Base-by-base conservation (phyloP, 2,888 invertebrate genomes). In the Odontocerum albicorne region DNA sequence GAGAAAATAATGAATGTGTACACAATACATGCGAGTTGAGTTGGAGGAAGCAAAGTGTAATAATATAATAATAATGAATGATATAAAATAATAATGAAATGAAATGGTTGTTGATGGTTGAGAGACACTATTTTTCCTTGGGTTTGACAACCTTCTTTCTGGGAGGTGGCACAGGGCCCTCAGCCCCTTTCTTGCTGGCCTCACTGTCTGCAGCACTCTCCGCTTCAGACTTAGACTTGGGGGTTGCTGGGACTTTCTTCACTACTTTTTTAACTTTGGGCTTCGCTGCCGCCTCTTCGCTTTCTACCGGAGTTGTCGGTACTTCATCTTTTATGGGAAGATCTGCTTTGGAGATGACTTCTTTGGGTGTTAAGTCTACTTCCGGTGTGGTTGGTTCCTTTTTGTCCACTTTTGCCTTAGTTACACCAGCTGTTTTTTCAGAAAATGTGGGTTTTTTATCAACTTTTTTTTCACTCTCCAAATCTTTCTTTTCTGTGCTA, bases 71-170 rank as follows among this genome's bases (percentile, higher is more conserved):
- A 35, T 35, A 12, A 35, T 35, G 13, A 35, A 4, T 35, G 13
- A 35, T 6, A 12, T 35, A 35, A 44, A 36, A 50, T 50, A 38
- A 16, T 35, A 32, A 40, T 49, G 12, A n/a, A n/a, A n/a, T n/a
- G 45, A 45, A 50, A 56, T 39, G 31, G 35, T 39, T 17, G 27
- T 27, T 42, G 44, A 52, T 53, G 44, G 57, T 53, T 49, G 39
- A 38, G 22, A 27, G 39, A 49, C 39, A 38, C 15, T 43, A 46
- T 67, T 74, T 73, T 63, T 78, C 75, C 72, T 78, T 77, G 68
- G 77, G 78, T 64, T 78, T 79, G 70, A 78, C 78, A 68, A 76
- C 77, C 51, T 78, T 78, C 69, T 79, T 79, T 62, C 80, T 74
- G 61, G 79, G 79, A 63, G 79, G 79, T 62, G 79, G 79, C 49